A percentile compares a stretch with the other conserved stretches of the same genome.
These are phyloP conservation scores for Harpalus rubripes DNA, from an alignment of 2,888 invertebrate genomes.

Conservation along the genomic window DNA sequence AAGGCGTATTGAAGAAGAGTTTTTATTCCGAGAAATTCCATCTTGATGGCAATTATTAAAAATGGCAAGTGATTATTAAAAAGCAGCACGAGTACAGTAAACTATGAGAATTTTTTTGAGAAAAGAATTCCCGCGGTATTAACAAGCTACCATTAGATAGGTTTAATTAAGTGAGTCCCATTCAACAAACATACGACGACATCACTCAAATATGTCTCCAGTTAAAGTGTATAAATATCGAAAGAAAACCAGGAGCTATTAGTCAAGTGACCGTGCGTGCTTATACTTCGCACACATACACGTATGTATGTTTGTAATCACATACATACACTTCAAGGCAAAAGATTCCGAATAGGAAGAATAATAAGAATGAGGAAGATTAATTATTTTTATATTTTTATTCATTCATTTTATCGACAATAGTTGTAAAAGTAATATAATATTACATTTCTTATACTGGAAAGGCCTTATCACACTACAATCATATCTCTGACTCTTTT, in stretches of 20 bases:
- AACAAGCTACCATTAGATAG: conserved; percentile 59
- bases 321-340: neutral
- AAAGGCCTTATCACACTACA: no score
- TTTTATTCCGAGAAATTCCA: neutral
- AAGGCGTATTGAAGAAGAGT: conserved; percentile 23
- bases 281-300: conserved; percentile 43
- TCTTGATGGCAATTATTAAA: conserved; percentile 13
- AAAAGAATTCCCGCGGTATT: conserved; percentile 45
- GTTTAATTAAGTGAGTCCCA: conserved; percentile 59
- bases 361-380: no score
- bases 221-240: conserved; percentile 62
- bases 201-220: conserved; percentile 60
- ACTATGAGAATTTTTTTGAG: conserved; percentile 2
- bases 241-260: conserved; percentile 58
- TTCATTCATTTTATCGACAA: no score
- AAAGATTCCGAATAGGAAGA: neutral
- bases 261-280: conserved; percentile 50
- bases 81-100: conserved; percentile 30
- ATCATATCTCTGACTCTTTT: no score
- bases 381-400: no score
- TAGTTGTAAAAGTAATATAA: no score
- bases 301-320: neutral
- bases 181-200: conserved; percentile 55
- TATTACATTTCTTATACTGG: no score
- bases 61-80: conserved; percentile 40